phyloP scores from a whole-genome alignment of 1,140 invertebrate species.

The Pemphigus obesinymphae region DNA sequence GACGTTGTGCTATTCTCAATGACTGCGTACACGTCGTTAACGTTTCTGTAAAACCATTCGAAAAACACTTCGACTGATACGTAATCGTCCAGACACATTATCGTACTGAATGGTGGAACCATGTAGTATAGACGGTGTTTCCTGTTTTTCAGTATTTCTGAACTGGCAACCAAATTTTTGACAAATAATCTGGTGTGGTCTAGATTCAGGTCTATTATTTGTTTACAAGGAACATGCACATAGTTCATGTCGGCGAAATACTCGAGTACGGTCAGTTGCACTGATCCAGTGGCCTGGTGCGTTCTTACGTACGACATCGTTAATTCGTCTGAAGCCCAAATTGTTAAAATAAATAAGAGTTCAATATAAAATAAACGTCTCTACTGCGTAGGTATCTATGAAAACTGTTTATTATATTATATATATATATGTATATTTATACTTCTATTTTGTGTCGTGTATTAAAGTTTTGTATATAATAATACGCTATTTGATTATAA shows the following conservation, averaged over 20 bases:
- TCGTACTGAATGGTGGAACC: background rate
- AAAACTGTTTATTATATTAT: too few relatives aligned
- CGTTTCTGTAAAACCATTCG: background rate
- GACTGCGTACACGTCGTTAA: background rate
- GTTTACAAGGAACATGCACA: background rate
- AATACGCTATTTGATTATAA: too few relatives aligned
- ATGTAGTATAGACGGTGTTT: background rate
- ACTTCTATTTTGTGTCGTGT: too few relatives aligned
- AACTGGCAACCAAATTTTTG: background rate
- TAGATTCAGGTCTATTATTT: background rate
- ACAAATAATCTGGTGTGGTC: background rate
- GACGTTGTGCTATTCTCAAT: background rate
- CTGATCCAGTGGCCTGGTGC: too few relatives aligned
- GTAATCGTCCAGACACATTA: background rate
- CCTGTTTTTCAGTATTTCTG: background rate
- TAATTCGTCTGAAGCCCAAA: too few relatives aligned
- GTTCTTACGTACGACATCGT: too few relatives aligned
- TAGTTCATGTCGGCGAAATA: background rate
- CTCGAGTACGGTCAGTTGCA: background rate
- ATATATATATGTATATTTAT: too few relatives aligned
- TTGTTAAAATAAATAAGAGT: too few relatives aligned
- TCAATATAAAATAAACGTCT: too few relatives aligned
- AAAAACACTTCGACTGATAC: background rate
- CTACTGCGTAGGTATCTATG: too few relatives aligned
- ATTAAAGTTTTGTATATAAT: too few relatives aligned